These are phyloP conservation scores for Serinus canaria DNA, from an alignment of 2,113 vertebrate species.

Conservation along the genomic window DNA sequence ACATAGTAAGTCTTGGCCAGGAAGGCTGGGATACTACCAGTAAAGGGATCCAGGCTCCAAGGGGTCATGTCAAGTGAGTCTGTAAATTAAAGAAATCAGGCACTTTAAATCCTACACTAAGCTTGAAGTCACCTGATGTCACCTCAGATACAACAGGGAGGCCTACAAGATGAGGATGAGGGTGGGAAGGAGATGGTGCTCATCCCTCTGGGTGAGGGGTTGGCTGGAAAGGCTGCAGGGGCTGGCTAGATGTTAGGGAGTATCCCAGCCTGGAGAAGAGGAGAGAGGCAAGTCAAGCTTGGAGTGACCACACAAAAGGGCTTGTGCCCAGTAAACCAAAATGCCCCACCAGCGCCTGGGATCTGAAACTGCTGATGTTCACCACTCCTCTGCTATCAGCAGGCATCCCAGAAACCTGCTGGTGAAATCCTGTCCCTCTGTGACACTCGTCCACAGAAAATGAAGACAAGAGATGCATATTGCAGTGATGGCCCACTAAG, in stretches of 20 bases:
- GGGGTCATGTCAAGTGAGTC: background rate
- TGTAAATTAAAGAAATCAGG: background rate
- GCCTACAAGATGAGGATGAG: background rate
- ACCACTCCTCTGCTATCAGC: background rate
- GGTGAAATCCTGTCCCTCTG: background rate
- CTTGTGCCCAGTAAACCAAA: background rate
- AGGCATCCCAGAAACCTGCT: background rate
- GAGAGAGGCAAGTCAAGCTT: background rate
- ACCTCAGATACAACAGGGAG: background rate
- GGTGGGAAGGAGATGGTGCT: background rate
- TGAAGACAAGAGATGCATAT: background rate
- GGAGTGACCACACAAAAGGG: background rate
- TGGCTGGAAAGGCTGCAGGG: background rate
- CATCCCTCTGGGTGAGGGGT: too few species aligned
- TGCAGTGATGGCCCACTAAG: background rate
- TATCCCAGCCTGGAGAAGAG: accelerated
- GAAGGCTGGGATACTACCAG: background rate
- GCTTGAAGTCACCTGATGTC: background rate
- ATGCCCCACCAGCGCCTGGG: background rate
- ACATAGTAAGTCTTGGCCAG: background rate
- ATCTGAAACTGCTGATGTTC: background rate
- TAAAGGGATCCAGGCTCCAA: background rate
- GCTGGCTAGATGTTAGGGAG: background rate
- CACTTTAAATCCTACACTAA: background rate
- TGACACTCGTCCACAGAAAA: background rate